Conservation (phyloP, 1,140 invertebrate species). For the Drosophila pruinosa region DNA sequence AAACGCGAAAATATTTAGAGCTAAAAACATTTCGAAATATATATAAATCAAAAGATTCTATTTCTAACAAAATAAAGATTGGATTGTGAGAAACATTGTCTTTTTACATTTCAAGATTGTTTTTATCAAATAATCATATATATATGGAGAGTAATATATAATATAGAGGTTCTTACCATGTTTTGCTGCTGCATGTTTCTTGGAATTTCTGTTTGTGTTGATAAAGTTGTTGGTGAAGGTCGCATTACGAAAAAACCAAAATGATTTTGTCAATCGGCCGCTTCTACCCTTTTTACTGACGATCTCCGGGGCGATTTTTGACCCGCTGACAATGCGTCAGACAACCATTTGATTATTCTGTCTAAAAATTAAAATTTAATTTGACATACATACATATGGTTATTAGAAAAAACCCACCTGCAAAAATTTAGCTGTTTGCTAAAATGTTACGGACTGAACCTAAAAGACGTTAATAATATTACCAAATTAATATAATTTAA, state of each 20-base stretch:
- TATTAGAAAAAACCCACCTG: constrained; percentile 18
- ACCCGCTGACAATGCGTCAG: constrained; percentile 51
- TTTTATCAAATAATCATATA: no score
- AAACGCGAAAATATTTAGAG: no score
- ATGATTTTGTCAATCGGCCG: constrained; percentile 40
- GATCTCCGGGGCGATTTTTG: constrained; percentile 48
- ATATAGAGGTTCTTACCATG: constrained; percentile 55
- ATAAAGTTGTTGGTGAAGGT: constrained; percentile 52
- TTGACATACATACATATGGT: neutral
- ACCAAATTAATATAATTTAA: no score
- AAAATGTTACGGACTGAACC: neutral
- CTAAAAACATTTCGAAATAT: no score
- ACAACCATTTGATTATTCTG: constrained; percentile 60
- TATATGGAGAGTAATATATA: neutral
- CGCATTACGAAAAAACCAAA: constrained; percentile 63
- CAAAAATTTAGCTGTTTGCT: neutral
- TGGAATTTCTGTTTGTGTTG: constrained; percentile 60
- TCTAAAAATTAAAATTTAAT: neutral
- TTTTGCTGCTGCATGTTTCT: constrained; percentile 78
- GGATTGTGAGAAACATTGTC: no score
- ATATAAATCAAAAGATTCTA: no score
- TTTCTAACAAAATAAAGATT: no score
- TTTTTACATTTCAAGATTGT: no score
- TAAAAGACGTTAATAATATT: no score
- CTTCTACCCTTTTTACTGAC: constrained; percentile 30